Percentiles rank a stretch among this genome's conserved stretches.
These are phyloP conservation scores for Agrotis exclamationis DNA, from an alignment of 2,888 invertebrate genomes.

Conservation along the genomic window DNA sequence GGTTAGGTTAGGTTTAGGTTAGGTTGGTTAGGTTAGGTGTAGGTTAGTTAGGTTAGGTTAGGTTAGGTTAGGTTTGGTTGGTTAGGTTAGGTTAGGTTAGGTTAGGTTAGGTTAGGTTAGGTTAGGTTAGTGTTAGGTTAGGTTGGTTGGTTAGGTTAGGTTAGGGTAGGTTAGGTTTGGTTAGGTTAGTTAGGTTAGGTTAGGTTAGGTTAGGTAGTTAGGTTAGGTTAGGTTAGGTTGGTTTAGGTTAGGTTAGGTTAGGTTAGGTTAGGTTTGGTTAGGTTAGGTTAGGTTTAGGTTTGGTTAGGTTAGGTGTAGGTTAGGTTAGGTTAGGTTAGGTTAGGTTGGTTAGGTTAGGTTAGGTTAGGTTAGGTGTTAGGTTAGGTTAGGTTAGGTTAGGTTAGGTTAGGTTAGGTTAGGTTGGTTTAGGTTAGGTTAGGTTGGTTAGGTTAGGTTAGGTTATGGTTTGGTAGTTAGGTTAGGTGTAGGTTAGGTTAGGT, in stretches of 20 bases:
- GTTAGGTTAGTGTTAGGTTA: not conserved
- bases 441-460: conserved; percentile 46
- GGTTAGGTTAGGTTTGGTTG: conserved; percentile 48
- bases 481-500: conserved; percentile 42
- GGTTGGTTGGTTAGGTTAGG: conserved; percentile 5
- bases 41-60: conserved; percentile 37
- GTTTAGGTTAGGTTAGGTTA: conserved; percentile 37
- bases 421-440: conserved; percentile 43
- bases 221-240: conserved; percentile 43
- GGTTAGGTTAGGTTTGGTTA: too few relatives aligned
- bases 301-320: too few relatives aligned
- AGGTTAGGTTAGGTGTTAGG: too few relatives aligned
- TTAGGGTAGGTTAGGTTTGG: conserved; percentile 14
- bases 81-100: conserved; percentile 7
- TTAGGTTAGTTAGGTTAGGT: conserved; percentile 32
- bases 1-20: conserved; percentile 37
- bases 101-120: conserved; percentile 6
- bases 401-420: conserved; percentile 44
- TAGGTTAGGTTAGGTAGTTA: conserved; percentile 42
- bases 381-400: conserved; percentile 41
- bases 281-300: too few relatives aligned
- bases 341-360: conserved; percentile 42
- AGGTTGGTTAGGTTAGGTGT: conserved; percentile 44
- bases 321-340: conserved; percentile 44
- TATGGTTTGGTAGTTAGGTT: too few relatives aligned